Percentiles rank a stretch among this genome's conserved stretches.
Conservation (phyloP, 1,140 invertebrate species). For the Medauroidea extradentata region DNA sequence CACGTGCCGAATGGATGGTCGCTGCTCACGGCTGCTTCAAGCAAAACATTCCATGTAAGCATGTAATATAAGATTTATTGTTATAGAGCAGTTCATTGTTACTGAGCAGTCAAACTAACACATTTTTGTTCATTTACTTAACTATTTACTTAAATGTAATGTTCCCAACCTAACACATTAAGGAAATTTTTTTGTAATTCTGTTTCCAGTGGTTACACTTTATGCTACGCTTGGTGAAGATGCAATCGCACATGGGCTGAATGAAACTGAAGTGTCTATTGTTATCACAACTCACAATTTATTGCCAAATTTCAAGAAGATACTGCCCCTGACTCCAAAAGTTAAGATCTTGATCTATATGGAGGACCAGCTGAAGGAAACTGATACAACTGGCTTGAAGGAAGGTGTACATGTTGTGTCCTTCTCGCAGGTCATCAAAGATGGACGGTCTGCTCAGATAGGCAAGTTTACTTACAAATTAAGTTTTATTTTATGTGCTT, state of each 20-base stretch:
- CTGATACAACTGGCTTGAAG: conserved; percentile 63
- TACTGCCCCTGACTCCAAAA: conserved; percentile 61
- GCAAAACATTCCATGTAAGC: conserved; percentile 75
- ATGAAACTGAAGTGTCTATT: conserved; percentile 90
- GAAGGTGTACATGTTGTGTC: conserved; percentile 59
- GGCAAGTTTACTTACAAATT: conserved; percentile 40
- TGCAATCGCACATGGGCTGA: conserved; percentile 91
- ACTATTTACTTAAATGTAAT: no score
- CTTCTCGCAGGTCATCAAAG: conserved; percentile 54
- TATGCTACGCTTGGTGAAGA: conserved; percentile 97
- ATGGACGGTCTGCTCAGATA: conserved; percentile 44
- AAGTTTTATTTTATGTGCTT: no score
- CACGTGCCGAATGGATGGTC: conserved; percentile 94
- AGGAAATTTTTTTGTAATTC: background rate
- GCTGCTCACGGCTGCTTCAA: conserved; percentile 91
- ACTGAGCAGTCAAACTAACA: no score
- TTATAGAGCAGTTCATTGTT: no score
- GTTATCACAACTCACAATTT: conserved; percentile 87
- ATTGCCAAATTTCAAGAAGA: conserved; percentile 80
- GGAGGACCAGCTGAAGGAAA: conserved; percentile 75
- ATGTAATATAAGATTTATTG: no score
- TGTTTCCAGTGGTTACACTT: conserved; percentile 80
- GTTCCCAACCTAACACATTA: no score
- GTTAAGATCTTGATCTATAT: conserved; percentile 83
- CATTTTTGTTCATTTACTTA: no score